Base-by-base conservation (phyloP, 2,797 vertebrate genomes). In the Micromesistius poutassou region DNA sequence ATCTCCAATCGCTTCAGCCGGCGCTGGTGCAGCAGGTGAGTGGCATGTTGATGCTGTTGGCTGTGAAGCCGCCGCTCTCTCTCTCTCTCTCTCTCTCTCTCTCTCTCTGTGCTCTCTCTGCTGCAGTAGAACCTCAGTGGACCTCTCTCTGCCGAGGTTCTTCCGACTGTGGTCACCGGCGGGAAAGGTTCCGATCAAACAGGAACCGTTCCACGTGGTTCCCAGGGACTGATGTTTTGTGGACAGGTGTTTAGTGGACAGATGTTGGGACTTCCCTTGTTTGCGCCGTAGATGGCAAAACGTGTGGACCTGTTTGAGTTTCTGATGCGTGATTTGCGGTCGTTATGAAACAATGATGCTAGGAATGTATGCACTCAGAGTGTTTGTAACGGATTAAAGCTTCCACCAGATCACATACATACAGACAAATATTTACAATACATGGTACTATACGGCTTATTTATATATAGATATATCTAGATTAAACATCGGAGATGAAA, bases 21-120 rank as follows among this genome's bases (percentile, higher is more conserved):
- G 55, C n/a, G 55, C 46, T 55, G 46, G 46, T 55, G 46, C 55
- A 62, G 55, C 55, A 62, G 55, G 55, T 62, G 55, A 62, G 55
- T 25, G 55, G 22, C 55, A 62, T 62, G 55, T 62, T 62, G 55
- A 62, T 62, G 55, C 55, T n/a, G 55, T n/a, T 62, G 22, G n/a
- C n/a, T 62, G 55, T 62, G 46, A 50, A 50, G 46, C 16, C 19
- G 46, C 46, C 1, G 8, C 50, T 62, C 50, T 62, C 50, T 62
- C 50, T 7, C 50, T 62, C 50, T 55, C 50, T 55, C 50, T 55
- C 42, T 55, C 50, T 55, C 50, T 62, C 22, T 62, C 55, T 62
- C 55, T 62, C 50, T 62, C 22, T n/a, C 22, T 28, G 42, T 50
- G 42, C n/a, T 68, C 62, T 28, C 0, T 28, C 25, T 28, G 25